Evolutionary conservation across 2,113 vertebrate genomes (phyloP).

Genomic region (Silurus asotus): DNA sequence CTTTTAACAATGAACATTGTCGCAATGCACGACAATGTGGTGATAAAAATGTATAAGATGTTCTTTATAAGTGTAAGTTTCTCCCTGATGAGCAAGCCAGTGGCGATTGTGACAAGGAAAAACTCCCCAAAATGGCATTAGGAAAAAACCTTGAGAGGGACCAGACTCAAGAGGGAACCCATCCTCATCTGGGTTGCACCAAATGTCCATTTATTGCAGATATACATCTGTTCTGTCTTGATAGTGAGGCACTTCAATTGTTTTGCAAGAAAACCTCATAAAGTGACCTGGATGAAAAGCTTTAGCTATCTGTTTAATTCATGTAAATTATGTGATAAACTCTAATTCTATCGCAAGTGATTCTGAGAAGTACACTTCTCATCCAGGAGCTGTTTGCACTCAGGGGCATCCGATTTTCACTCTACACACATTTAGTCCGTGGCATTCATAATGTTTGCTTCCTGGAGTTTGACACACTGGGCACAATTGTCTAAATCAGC

Average conservation of each 20-base stretch:
- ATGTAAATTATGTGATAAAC: background rate
- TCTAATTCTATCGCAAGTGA: background rate
- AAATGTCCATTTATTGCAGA: no score
- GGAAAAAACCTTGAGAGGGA: no score
- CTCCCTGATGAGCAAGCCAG: no score
- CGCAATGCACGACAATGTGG: no score
- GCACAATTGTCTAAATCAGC: background rate
- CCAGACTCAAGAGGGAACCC: no score
- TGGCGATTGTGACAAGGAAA: no score
- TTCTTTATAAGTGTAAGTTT: no score
- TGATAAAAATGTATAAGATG: no score
- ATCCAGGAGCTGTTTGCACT: constrained; percentile 21
- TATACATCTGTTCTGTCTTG: background rate
- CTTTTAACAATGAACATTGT: no score
- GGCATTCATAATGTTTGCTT: background rate
- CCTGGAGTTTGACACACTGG: background rate
- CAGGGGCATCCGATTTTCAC: background rate
- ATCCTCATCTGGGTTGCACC: no score
- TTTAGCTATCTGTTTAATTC: constrained; percentile 1
- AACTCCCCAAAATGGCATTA: no score
- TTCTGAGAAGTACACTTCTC: constrained; percentile 16
- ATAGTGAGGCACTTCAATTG: background rate
- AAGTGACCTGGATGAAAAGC: background rate
- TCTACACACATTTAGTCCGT: background rate
- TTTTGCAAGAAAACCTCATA: background rate